Evolutionary conservation across 2,113 vertebrate species (phyloP).

Genomic region (Gadus macrocephalus): DNA sequence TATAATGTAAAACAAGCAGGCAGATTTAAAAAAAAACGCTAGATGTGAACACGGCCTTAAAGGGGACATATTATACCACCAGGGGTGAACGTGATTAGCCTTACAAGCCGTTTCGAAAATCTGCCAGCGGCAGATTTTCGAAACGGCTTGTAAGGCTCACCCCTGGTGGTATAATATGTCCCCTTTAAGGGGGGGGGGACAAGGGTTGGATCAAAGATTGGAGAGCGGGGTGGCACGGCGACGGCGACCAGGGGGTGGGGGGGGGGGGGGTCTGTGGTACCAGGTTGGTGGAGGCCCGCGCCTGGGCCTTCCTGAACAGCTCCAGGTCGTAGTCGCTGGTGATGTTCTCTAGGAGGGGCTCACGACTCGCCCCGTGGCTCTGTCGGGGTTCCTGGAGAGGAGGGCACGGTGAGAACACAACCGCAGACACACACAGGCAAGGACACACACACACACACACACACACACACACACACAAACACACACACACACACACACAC

Average conservation of each 20-base stretch:
- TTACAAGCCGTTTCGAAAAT: too few species aligned
- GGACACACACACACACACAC: not conserved
- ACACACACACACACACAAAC: not conserved
- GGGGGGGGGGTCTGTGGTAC: slow-evolving; percentile 81
- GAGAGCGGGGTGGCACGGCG: not conserved
- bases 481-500: too few species aligned
- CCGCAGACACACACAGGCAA: not conserved
- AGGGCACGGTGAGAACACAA: too few species aligned
- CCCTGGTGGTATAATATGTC: too few species aligned
- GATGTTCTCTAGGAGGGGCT: slow-evolving; percentile 95
- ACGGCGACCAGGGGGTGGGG: slow-evolving; percentile 16
- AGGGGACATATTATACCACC: too few species aligned
- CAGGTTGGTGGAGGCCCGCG: slow-evolving; percentile 94
- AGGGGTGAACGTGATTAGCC: too few species aligned
- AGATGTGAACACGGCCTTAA: too few species aligned
- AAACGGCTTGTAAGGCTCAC: too few species aligned
- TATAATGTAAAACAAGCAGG: too few species aligned
- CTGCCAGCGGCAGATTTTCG: too few species aligned
- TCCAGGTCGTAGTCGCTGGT: slow-evolving; percentile 98
- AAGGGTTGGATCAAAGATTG: slow-evolving; percentile 23
- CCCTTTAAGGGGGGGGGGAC: slow-evolving; percentile 1
- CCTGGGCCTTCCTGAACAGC: slow-evolving; percentile 97
- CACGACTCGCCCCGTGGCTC: slow-evolving; percentile 83
- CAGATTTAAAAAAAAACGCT: too few species aligned
- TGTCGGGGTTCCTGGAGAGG: slow-evolving; percentile 83